These are phyloP conservation scores for Lathamus discolor DNA, from an alignment of 2,113 vertebrate genomes.

Conservation along the genomic window DNA sequence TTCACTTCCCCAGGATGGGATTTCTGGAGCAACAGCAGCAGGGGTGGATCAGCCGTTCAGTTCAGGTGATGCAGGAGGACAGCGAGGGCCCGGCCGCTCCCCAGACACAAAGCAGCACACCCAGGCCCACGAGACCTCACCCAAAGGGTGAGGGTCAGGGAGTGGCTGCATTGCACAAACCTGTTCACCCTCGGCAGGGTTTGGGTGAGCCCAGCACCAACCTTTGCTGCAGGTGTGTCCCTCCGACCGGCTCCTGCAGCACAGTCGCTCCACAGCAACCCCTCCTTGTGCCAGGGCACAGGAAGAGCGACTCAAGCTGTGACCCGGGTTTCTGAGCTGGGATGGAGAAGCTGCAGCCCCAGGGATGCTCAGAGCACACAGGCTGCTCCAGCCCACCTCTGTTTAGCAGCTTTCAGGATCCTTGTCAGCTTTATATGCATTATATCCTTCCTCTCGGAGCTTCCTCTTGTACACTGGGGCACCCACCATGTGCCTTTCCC, in stretches of 20 bases:
- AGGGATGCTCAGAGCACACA: neutral
- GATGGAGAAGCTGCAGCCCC: neutral
- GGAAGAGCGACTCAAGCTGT: neutral
- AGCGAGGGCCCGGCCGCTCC: neutral
- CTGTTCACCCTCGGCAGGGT: neutral
- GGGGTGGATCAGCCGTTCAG: rapidly evolving
- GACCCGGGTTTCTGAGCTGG: rapidly evolving
- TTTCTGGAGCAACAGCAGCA: neutral
- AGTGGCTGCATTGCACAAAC: neutral
- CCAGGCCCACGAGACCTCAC: neutral
- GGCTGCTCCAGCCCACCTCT: neutral
- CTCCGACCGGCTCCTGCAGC: neutral
- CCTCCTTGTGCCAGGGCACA: rapidly evolving
- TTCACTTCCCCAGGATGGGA: rapidly evolving
- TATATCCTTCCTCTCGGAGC: neutral
- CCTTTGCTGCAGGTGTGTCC: neutral
- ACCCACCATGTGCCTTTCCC: rapidly evolving
- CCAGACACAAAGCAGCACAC: neutral
- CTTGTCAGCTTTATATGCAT: rapidly evolving
- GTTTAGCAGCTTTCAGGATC: rapidly evolving
- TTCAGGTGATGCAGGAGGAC: rapidly evolving
- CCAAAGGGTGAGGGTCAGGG: constrained; percentile 7
- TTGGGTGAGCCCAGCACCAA: neutral
- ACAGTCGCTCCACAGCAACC: rapidly evolving
- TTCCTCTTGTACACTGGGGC: rapidly evolving